Conservation (phyloP, 2,888 invertebrate genomes). For the Chrysopilus asiliformis region DNA sequence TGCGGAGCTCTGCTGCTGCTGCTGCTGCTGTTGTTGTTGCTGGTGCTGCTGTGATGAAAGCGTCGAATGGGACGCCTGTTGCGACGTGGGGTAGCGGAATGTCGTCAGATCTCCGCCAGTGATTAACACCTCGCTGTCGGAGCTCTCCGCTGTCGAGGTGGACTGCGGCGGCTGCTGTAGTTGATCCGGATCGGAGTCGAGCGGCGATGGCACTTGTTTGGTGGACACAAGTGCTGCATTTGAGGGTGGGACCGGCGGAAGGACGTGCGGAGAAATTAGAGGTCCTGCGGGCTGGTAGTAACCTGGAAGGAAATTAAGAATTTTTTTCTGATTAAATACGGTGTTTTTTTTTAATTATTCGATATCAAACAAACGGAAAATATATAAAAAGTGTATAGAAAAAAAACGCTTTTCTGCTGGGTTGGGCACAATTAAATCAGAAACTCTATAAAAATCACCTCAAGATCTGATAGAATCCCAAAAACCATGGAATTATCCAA, state of each 20-base stretch:
- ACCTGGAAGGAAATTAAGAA: too few species aligned
- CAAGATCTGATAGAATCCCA: too few species aligned
- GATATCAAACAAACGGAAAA: too few species aligned
- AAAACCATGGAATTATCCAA: too few species aligned
- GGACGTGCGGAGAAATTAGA: conserved; percentile 57
- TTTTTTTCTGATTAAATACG: too few species aligned
- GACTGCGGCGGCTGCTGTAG: conserved; percentile 25
- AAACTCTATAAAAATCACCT: too few species aligned
- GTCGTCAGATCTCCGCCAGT: conserved; percentile 27
- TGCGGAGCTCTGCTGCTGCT: conserved; percentile 22
- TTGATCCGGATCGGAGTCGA: conserved; percentile 30
- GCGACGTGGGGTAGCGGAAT: conserved; percentile 24
- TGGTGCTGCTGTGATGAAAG: conserved; percentile 5
- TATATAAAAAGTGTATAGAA: too few species aligned
- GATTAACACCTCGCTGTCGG: conserved; percentile 25
- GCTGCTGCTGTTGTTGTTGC: conserved; percentile 13
- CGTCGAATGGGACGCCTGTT: conserved; percentile 13
- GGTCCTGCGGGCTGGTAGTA: conserved; percentile 90
- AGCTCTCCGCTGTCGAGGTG: conserved; percentile 27
- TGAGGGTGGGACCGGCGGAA: conserved; percentile 37
- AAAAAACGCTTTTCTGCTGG: too few species aligned
- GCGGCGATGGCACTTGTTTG: conserved; percentile 34
- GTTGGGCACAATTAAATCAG: too few species aligned
- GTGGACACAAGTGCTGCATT: conserved; percentile 15
- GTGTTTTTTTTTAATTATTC: too few species aligned